Conservation (phyloP, 2,888 invertebrate genomes). For the Ochlodes sylvanus region DNA sequence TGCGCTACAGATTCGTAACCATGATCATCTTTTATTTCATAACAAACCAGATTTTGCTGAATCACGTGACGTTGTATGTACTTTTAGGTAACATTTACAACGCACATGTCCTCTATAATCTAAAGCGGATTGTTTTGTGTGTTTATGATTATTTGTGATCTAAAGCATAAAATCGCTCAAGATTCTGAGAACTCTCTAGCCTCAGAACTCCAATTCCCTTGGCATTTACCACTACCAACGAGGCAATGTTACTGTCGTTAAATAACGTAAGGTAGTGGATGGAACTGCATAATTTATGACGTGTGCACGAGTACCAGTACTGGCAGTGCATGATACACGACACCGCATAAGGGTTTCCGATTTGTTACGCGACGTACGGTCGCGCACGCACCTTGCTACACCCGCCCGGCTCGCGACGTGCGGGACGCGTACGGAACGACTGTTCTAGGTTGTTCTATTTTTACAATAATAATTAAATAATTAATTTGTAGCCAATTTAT, state of each 20-base stretch:
- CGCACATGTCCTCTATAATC: too few relatives aligned
- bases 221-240: too few relatives aligned
- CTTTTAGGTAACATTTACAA: too few relatives aligned
- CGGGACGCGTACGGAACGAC: background rate
- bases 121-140: too few relatives aligned
- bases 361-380: slow-evolving; percentile 34
- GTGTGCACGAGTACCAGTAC: slow-evolving; percentile 14
- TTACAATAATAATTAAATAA: background rate
- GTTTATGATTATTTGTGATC: too few relatives aligned
- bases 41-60: too few relatives aligned
- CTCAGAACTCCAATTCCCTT: too few relatives aligned
- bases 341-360: slow-evolving; percentile 43
- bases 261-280: background rate
- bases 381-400: slow-evolving; percentile 13
- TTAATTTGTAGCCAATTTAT: background rate
- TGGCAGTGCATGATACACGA: slow-evolving; percentile 32
- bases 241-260: background rate
- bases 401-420: background rate
- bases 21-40: too few relatives aligned
- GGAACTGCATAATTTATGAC: slow-evolving; percentile 37
- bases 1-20: too few relatives aligned
- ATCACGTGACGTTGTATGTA: too few relatives aligned
- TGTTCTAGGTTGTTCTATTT: background rate
- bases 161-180: too few relatives aligned
- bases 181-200: too few relatives aligned